A percentile compares a stretch with the other conserved stretches of the same genome.
Evolutionary conservation across 1,140 invertebrate species (phyloP).

Genomic region (Leptopilina boulardi): DNA sequence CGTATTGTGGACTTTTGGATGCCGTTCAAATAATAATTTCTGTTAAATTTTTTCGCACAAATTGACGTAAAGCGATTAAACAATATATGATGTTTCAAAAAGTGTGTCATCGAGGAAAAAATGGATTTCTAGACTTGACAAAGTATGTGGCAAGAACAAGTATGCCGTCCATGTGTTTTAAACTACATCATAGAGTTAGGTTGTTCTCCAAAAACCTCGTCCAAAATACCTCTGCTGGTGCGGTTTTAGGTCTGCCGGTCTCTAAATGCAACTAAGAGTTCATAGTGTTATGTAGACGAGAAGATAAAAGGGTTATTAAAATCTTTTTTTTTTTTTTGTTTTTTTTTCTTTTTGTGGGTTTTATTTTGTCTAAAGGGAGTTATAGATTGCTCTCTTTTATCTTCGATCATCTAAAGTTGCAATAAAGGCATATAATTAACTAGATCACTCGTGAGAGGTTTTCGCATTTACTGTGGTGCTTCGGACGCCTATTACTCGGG

Average conservation of each 20-base stretch:
- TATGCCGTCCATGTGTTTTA: background rate
- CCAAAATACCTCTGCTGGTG: constrained; percentile 77
- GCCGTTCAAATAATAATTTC: constrained; percentile 65
- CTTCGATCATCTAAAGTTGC: constrained; percentile 57
- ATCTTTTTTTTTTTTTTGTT: constrained; percentile 21
- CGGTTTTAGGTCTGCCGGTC: constrained; percentile 73
- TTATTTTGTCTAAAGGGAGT: constrained; percentile 17
- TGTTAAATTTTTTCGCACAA: background rate
- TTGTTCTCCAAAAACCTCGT: constrained; percentile 64
- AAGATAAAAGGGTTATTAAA: constrained; percentile 64
- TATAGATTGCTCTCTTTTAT: constrained; percentile 52
- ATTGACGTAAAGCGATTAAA: background rate
- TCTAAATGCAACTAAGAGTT: constrained; percentile 62
- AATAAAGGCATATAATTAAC: constrained; percentile 47
- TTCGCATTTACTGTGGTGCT: constrained; percentile 68
- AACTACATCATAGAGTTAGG: background rate
- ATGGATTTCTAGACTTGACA: constrained; percentile 28
- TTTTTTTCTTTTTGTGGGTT: constrained; percentile 33
- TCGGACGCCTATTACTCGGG: constrained; percentile 66
- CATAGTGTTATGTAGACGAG: constrained; percentile 64
- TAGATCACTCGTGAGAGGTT: constrained; percentile 64
- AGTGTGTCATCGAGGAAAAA: background rate
- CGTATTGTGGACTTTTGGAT: constrained; percentile 78
- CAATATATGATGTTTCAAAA: background rate
- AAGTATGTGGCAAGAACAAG: constrained; percentile 12